phyloP scores from a whole-genome alignment of 2,797 vertebrate species.

The Acanthurus lineatus region DNA sequence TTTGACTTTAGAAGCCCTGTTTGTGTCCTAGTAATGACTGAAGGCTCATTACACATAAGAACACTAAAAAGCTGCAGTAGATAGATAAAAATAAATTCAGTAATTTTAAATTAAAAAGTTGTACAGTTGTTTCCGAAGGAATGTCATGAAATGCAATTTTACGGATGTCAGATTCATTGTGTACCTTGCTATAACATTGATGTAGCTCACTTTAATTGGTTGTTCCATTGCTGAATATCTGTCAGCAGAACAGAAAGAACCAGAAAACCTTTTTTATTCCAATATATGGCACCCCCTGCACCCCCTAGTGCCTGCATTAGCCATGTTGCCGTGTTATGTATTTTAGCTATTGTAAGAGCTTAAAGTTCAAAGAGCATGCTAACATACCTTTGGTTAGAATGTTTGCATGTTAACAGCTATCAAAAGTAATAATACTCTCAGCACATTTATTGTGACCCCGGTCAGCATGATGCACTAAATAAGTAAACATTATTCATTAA shows the following conservation, averaged over 20 bases:
- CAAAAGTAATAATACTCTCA: too few relatives aligned
- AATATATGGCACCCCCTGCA: too few relatives aligned
- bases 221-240: not conserved
- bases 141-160: not conserved
- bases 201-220: not conserved
- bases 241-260: not conserved
- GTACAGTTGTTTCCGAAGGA: not conserved
- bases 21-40: not conserved
- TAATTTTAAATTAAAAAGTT: not conserved
- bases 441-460: too few relatives aligned
- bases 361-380: too few relatives aligned
- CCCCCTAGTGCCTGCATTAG: too few relatives aligned
- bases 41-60: slow-evolving; percentile 8
- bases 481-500: too few relatives aligned
- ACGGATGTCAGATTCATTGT: not conserved
- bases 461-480: too few relatives aligned
- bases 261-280: not conserved
- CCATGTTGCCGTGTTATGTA: too few relatives aligned
- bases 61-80: not conserved
- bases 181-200: not conserved
- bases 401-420: too few relatives aligned
- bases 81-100: not conserved
- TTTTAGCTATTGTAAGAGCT: too few relatives aligned
- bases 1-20: too few relatives aligned
- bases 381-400: too few relatives aligned